phyloP scores from a whole-genome alignment of 2,113 vertebrate genomes.

The Pica pica region DNA sequence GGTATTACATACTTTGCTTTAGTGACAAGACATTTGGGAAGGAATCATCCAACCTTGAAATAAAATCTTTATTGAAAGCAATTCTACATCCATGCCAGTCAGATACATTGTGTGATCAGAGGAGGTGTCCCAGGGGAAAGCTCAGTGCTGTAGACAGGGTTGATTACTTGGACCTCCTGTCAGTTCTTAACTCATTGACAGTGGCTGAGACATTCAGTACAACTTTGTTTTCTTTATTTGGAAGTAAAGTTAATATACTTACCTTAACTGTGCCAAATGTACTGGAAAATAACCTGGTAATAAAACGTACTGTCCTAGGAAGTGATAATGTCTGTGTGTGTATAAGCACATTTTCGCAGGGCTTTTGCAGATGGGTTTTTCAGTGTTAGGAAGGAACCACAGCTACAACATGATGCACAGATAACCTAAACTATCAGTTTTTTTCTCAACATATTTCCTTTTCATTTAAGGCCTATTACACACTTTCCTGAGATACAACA shows the following conservation, averaged over 20 bases:
- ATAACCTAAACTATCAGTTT: conserved; percentile 45
- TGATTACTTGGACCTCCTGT: conserved; percentile 76
- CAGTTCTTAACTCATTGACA: conserved; percentile 73
- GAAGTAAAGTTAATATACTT: conserved; percentile 76
- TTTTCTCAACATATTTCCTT: not conserved
- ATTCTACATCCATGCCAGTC: conserved; percentile 75
- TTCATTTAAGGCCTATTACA: not conserved
- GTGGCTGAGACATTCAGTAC: conserved; percentile 61
- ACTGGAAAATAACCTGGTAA: conserved; percentile 79
- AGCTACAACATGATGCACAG: conserved; percentile 46
- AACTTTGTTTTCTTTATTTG: conserved; percentile 76
- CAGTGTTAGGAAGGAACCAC: conserved; percentile 50
- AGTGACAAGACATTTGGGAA: conserved; percentile 73
- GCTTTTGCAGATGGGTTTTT: conserved; percentile 34
- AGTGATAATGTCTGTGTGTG: conserved; percentile 56
- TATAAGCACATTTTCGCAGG: conserved; percentile 50
- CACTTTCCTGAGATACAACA: not conserved
- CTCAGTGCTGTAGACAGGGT: conserved; percentile 54
- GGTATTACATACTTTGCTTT: conserved; percentile 70
- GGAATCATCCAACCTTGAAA: conserved; percentile 78
- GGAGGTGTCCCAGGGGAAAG: conserved; percentile 66
- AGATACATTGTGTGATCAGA: conserved; percentile 69
- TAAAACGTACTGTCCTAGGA: conserved; percentile 63
- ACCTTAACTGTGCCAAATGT: conserved; percentile 80
- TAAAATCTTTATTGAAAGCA: conserved; percentile 80